phyloP scores from a whole-genome alignment of 2,888 invertebrate species.

The Galerucella pusilla region DNA sequence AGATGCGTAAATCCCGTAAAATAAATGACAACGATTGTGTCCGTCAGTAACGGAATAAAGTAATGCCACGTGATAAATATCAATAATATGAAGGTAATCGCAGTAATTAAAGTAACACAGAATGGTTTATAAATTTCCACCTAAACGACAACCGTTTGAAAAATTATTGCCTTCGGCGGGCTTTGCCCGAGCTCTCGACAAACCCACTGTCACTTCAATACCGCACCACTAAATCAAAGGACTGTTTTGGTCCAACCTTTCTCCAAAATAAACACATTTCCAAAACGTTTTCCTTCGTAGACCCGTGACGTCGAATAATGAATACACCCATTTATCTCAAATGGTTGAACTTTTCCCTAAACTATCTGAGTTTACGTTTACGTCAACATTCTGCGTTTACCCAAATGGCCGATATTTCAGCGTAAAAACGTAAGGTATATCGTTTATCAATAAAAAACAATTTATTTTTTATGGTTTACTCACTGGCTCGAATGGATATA shows the following conservation, averaged over 20 bases:
- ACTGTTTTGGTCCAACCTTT: slow-evolving; percentile 48
- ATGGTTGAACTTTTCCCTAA: slow-evolving; percentile 38
- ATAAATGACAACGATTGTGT: slow-evolving; percentile 10
- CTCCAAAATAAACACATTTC: slow-evolving; percentile 57
- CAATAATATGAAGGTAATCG: slow-evolving; percentile 35
- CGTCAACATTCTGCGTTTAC: slow-evolving; percentile 32
- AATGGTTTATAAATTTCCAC: slow-evolving; percentile 43
- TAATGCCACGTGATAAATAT: slow-evolving; percentile 29
- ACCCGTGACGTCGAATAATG: slow-evolving; percentile 47
- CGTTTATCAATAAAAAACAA: slow-evolving; percentile 22
- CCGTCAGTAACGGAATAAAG: slow-evolving; percentile 5
- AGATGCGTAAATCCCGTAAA: slow-evolving; percentile 2
- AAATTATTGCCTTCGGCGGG: slow-evolving; percentile 58
- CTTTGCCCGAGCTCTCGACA: slow-evolving; percentile 56
- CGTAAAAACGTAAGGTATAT: slow-evolving; percentile 6
- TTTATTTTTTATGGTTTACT: slow-evolving; percentile 5
- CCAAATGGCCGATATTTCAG: slow-evolving; percentile 34
- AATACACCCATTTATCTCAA: slow-evolving; percentile 44
- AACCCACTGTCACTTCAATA: slow-evolving; percentile 63
- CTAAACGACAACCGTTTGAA: slow-evolving; percentile 48
- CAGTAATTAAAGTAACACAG: slow-evolving; percentile 41
- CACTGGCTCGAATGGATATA: not conserved
- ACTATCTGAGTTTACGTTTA: slow-evolving; percentile 32
- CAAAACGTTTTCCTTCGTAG: slow-evolving; percentile 43
- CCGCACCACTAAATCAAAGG: slow-evolving; percentile 62